A percentile compares a stretch with the other conserved stretches of the same genome.
Conservation (phyloP, 2,797 vertebrate species). For the Crenichthys baileyi region DNA sequence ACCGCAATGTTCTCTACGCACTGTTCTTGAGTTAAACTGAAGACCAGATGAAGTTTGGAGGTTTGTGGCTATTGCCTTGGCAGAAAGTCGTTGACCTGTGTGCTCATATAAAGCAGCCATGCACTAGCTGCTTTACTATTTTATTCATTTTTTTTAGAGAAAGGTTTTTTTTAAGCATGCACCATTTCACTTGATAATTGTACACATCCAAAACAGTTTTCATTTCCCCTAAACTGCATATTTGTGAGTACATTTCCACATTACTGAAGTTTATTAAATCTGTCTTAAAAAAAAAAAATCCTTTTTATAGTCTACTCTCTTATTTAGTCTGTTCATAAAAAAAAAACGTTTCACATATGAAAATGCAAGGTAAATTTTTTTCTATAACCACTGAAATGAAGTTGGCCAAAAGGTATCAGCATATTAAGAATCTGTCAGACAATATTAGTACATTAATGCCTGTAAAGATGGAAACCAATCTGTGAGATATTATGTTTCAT, state of each 20-base stretch:
- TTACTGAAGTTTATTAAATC: too few species aligned
- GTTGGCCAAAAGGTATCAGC: conserved; percentile 17
- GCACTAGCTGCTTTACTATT: neutral
- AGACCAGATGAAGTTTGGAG: neutral
- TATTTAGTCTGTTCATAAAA: neutral
- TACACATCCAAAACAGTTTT: neutral
- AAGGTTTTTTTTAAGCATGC: neutral
- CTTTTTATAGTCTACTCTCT: neutral
- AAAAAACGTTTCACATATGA: neutral
- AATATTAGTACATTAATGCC: conserved; percentile 26
- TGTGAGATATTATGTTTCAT: conserved; percentile 20
- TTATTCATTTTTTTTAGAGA: neutral
- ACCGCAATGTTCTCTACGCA: neutral
- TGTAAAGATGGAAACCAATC: conserved; percentile 24
- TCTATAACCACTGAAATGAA: conserved; percentile 5
- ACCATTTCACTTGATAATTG: neutral
- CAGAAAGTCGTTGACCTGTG: neutral
- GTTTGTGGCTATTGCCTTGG: neutral
- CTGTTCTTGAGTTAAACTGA: neutral
- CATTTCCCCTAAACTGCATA: neutral
- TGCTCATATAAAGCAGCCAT: neutral
- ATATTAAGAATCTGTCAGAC: conserved; percentile 24
- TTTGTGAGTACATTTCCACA: neutral
- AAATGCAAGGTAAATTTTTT: neutral
- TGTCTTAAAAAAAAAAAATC: neutral